A percentile compares a stretch with the other conserved stretches of the same genome.
These are phyloP conservation scores for Rissa tridactyla DNA, from an alignment of 2,113 vertebrate genomes.

Conservation along the genomic window DNA sequence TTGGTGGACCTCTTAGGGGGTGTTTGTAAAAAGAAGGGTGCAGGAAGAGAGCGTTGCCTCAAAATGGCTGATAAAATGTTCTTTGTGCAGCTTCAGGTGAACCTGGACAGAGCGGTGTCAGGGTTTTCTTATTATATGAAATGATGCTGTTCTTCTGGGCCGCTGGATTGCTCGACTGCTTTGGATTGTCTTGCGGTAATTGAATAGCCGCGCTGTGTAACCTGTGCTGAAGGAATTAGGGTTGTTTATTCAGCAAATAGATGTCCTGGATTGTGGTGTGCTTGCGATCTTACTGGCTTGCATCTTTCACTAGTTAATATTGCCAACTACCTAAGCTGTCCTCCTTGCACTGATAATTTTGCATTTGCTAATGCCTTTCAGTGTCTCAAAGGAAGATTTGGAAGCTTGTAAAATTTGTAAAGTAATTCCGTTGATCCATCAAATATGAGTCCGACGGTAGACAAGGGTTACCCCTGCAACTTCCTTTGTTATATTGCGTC, in stretches of 20 bases:
- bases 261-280: constrained; percentile 37
- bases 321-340: background rate
- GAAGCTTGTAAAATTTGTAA: background rate
- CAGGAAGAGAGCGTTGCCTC: background rate
- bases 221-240: constrained; percentile 42
- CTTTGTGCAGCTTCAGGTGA: background rate
- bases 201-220: constrained; percentile 29
- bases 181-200: constrained; percentile 48
- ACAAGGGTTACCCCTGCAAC: background rate
- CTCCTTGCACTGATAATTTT: background rate
- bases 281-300: background rate
- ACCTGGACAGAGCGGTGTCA: background rate
- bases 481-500: background rate
- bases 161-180: background rate
- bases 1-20: background rate
- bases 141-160: background rate
- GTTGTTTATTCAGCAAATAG: constrained; percentile 60
- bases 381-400: background rate
- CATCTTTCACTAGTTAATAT: constrained; percentile 24
- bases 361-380: background rate
- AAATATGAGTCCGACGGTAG: background rate
- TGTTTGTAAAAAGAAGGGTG: background rate
- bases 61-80: constrained; percentile 10
- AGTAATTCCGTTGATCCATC: background rate
- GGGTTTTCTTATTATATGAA: constrained; percentile 36